Percentiles rank a stretch among this genome's conserved stretches.
Evolutionary conservation across 2,888 invertebrate genomes (phyloP).

Genomic region (Drosophila borborema): DNA sequence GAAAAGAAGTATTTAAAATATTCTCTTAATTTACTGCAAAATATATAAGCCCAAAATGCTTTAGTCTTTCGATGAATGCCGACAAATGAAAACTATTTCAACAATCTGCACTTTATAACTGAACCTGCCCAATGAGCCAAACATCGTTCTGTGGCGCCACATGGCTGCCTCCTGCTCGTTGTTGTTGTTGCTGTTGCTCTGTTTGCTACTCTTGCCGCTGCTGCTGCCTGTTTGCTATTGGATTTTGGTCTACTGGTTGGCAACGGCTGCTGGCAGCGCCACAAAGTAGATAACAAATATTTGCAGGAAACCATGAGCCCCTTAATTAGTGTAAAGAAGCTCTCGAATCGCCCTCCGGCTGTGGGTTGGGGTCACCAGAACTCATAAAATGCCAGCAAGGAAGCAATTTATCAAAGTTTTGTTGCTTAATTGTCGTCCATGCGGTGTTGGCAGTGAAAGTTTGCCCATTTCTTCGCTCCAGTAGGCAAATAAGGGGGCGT

Average conservation of each 20-base stretch:
- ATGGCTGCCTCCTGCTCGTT: slow-evolving; percentile 64
- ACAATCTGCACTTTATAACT: slow-evolving; percentile 72
- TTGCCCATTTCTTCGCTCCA: slow-evolving; percentile 33
- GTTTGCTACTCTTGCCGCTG: not conserved
- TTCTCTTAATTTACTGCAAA: not conserved
- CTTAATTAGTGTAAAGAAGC: slow-evolving; percentile 81
- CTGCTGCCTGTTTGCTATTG: slow-evolving; percentile 58
- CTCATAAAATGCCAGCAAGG: slow-evolving; percentile 76
- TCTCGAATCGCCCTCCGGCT: slow-evolving; percentile 24
- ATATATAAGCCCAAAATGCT: not conserved
- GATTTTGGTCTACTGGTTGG: slow-evolving; percentile 58
- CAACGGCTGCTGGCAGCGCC: slow-evolving; percentile 42
- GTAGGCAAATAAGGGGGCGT: slow-evolving; percentile 42
- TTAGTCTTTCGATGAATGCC: slow-evolving; percentile 18
- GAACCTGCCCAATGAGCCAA: slow-evolving; percentile 69
- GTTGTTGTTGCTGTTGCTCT: slow-evolving; percentile 21
- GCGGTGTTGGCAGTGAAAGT: slow-evolving; percentile 67
- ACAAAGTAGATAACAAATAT: slow-evolving; percentile 77
- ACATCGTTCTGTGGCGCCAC: slow-evolving; percentile 67
- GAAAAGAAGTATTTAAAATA: not conserved
- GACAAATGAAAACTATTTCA: slow-evolving; percentile 69
- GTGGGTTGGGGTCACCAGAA: slow-evolving; percentile 10
- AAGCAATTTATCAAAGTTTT: slow-evolving; percentile 83
- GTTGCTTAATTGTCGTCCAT: slow-evolving; percentile 81
- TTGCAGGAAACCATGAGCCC: slow-evolving; percentile 80